phyloP scores from a whole-genome alignment of 2,888 invertebrate species.

The Brachynemurus nebulosus region DNA sequence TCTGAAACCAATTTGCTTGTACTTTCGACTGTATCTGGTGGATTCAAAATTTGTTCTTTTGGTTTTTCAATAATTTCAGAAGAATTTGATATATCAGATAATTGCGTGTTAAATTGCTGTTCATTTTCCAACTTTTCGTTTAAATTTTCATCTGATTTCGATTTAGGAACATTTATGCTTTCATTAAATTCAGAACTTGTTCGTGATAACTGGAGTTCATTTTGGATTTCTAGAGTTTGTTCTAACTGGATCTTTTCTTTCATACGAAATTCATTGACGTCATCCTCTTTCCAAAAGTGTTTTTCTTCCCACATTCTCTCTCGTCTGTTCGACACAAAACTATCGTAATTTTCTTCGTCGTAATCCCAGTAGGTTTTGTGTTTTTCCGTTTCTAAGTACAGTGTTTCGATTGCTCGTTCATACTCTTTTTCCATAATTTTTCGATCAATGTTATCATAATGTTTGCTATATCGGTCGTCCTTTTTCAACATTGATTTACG shows the following conservation, averaged over 20 bases:
- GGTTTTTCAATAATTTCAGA: no score
- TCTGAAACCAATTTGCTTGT: slow-evolving; percentile 31
- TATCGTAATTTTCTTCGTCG: slow-evolving; percentile 15
- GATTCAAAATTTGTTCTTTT: no score
- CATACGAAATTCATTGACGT: slow-evolving; percentile 11
- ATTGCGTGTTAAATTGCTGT: no score
- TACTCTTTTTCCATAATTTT: not conserved
- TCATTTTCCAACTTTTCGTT: not conserved
- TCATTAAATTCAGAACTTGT: not conserved
- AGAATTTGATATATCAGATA: no score
- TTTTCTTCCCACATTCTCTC: slow-evolving; percentile 16
- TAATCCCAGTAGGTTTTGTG: slow-evolving; percentile 21
- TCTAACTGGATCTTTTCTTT: slow-evolving; percentile 10
- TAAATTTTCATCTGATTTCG: not conserved
- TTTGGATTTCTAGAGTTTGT: not conserved
- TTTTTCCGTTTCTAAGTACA: no score
- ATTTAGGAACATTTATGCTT: not conserved
- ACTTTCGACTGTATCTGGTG: slow-evolving; percentile 2
- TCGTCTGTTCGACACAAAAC: slow-evolving; percentile 14
- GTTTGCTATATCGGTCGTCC: no score
- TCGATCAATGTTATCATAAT: not conserved
- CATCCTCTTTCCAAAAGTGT: slow-evolving; percentile 10
- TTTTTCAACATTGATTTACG: slow-evolving; percentile 1
- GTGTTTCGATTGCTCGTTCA: no score
- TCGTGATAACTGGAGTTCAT: not conserved